Evolutionary conservation across 1,140 invertebrate species (phyloP).

Genomic region (Cardiocondyla obscurior): DNA sequence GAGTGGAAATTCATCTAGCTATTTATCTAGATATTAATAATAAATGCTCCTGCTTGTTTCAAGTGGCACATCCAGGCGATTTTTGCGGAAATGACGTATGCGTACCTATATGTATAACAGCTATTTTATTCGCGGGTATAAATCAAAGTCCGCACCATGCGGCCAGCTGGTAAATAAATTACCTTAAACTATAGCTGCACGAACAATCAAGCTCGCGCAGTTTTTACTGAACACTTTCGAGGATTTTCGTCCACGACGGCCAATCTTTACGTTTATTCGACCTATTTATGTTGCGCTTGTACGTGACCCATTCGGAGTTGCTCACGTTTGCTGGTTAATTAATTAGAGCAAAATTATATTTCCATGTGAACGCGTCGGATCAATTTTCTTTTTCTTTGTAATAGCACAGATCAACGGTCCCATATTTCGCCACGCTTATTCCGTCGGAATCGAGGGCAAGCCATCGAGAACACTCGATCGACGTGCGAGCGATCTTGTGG

Average conservation of each 20-base stretch:
- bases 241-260: background rate
- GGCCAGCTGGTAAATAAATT: constrained; percentile 13
- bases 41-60: background rate
- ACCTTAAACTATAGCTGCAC: background rate
- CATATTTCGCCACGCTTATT: background rate
- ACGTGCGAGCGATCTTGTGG: constrained; percentile 20
- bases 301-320: constrained; percentile 14
- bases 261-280: background rate
- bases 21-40: too few species aligned
- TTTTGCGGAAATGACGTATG: background rate
- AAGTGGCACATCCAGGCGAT: constrained; percentile 30
- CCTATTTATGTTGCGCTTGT: constrained; percentile 5
- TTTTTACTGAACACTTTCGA: constrained; percentile 37
- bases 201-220: background rate
- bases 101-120: background rate
- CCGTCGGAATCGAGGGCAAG: background rate
- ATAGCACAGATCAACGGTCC: background rate
- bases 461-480: constrained; percentile 24
- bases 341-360: constrained; percentile 30
- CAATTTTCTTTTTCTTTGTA: constrained; percentile 11
- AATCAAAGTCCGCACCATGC: constrained; percentile 11
- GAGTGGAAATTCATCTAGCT: too few species aligned
- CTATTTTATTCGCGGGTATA: constrained; percentile 9
- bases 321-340: background rate
- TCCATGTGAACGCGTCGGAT: background rate